Evolutionary conservation across 2,888 invertebrate genomes (phyloP).

Genomic region (Halictus quadricinctus): DNA sequence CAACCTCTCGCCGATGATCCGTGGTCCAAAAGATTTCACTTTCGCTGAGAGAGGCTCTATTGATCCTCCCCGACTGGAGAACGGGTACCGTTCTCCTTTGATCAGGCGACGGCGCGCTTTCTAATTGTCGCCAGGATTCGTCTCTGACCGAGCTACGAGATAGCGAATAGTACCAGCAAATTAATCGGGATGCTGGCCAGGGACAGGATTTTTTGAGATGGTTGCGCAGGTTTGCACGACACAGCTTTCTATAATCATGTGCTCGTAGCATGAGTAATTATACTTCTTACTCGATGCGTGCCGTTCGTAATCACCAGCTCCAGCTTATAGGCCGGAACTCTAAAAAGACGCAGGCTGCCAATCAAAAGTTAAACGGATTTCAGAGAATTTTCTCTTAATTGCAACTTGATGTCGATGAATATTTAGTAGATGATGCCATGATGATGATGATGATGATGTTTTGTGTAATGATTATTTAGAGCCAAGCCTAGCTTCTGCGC

Average conservation of each 20-base stretch:
- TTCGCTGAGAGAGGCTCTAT: slow-evolving; percentile 69
- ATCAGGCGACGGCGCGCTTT: slow-evolving; percentile 27
- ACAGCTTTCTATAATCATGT: neutral
- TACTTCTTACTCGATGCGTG: neutral
- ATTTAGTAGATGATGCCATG: too few relatives aligned
- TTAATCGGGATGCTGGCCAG: neutral
- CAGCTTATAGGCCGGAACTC: neutral
- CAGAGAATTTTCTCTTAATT: neutral
- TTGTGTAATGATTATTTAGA: too few relatives aligned
- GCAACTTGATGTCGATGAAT: neutral
- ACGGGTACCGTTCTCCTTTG: slow-evolving; percentile 53
- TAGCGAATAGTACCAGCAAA: neutral
- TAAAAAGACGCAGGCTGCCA: neutral
- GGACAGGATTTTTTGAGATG: neutral
- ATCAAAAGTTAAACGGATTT: neutral
- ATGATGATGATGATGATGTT: too few relatives aligned
- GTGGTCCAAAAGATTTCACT: slow-evolving; percentile 72
- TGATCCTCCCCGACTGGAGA: slow-evolving; percentile 14
- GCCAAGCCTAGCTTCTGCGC: neutral
- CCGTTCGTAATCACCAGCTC: neutral
- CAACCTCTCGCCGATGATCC: slow-evolving; percentile 40
- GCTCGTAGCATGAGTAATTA: neutral
- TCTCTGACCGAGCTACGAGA: too few relatives aligned
- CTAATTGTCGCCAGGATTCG: slow-evolving; percentile 13
- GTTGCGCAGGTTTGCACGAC: neutral